Conservation (phyloP, 2,797 vertebrate genomes). For the Coranthus polyacanthus region DNA sequence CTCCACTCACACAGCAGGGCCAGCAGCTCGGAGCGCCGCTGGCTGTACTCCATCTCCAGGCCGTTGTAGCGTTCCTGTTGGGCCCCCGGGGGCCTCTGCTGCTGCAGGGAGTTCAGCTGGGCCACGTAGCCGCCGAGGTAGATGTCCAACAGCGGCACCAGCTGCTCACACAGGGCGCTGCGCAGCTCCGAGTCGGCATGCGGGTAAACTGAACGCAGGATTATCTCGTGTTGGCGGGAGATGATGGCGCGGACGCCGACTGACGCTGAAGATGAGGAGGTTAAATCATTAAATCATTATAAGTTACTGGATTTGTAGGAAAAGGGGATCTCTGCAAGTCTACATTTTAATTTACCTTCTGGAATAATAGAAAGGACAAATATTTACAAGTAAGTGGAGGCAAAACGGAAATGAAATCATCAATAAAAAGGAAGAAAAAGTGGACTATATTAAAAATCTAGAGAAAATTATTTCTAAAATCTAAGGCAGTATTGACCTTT, state of each 20-base stretch:
- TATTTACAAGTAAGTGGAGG: no score
- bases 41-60: conserved; percentile 92
- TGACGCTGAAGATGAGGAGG: conserved; percentile 80
- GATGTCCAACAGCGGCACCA: conserved; percentile 91
- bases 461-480: no score
- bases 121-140: conserved; percentile 90
- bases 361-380: no score
- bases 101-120: conserved; percentile 92
- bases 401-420: no score
- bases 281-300: no score
- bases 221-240: conserved; percentile 87
- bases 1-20: conserved; percentile 89
- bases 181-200: conserved; percentile 91
- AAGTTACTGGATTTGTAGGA: no score
- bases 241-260: conserved; percentile 86
- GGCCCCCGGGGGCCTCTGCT: conserved; percentile 58
- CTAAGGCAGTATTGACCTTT: no score
- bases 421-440: no score
- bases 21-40: conserved; percentile 90
- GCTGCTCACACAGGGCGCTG: conserved; percentile 88
- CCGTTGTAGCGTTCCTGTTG: conserved; percentile 89
- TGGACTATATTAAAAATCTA: no score
- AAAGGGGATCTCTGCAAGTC: no score
- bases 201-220: conserved; percentile 91
- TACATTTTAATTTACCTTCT: no score